Conservation (phyloP, 2,113 vertebrate genomes). For the Gymnarchus niloticus region DNA sequence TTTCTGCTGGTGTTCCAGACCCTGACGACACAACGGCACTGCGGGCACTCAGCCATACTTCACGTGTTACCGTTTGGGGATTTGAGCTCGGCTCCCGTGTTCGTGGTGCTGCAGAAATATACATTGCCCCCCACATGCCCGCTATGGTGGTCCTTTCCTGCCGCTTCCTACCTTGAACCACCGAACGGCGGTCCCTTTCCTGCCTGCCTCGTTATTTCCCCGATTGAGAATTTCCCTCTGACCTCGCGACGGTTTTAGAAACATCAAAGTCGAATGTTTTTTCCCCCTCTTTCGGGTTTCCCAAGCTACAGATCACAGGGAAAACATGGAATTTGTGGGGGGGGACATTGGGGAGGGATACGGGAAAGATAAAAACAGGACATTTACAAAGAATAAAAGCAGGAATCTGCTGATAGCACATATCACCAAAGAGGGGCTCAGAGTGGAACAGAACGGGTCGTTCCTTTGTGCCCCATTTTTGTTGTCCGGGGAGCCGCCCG, state of each 20-base stretch:
- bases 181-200: neutral
- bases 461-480: slow-evolving; percentile 56
- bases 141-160: neutral
- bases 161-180: neutral
- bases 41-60: too few relatives aligned
- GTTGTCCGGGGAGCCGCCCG: slow-evolving; percentile 47
- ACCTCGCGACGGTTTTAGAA: slow-evolving; percentile 38
- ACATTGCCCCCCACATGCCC: too few relatives aligned
- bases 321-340: slow-evolving; percentile 37
- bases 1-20: too few relatives aligned
- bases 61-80: too few relatives aligned
- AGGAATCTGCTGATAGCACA: slow-evolving; percentile 69
- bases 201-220: slow-evolving; percentile 2
- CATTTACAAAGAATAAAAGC: slow-evolving; percentile 60
- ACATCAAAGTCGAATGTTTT: slow-evolving; percentile 53
- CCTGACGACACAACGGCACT: too few relatives aligned
- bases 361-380: slow-evolving; percentile 40
- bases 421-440: slow-evolving; percentile 56
- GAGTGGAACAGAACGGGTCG: slow-evolving; percentile 55
- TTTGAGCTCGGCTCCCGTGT: too few relatives aligned
- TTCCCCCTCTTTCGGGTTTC: slow-evolving; percentile 28
- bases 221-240: slow-evolving; percentile 43
- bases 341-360: slow-evolving; percentile 38
- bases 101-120: too few relatives aligned
- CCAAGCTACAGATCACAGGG: slow-evolving; percentile 37